Conservation (phyloP, 1,140 invertebrate species). For the Halyomorpha halys region DNA sequence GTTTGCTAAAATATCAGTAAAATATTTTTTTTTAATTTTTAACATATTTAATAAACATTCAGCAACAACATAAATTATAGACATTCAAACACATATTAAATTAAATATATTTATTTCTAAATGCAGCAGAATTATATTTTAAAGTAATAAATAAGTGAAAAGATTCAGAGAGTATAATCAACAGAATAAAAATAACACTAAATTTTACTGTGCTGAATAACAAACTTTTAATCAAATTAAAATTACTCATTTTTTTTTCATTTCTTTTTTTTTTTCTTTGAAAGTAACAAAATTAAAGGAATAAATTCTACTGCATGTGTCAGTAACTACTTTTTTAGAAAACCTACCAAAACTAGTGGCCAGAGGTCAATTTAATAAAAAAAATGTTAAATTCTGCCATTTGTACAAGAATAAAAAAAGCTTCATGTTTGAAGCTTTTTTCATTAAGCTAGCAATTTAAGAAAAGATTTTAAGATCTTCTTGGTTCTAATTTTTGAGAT, state of each 20-base stretch:
- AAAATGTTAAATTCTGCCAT: background rate
- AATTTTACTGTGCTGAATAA: background rate
- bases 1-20: too few relatives aligned
- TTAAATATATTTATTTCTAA: too few relatives aligned
- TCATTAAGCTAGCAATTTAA: background rate
- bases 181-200: too few relatives aligned
- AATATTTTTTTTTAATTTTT: too few relatives aligned
- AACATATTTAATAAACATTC: too few relatives aligned
- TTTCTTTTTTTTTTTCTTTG: background rate
- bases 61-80: too few relatives aligned
- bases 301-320: background rate
- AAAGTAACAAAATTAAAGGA: background rate
- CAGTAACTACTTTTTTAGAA: background rate
- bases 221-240: background rate
- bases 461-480: conserved; percentile 36
- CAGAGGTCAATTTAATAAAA: background rate
- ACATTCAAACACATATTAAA: too few relatives aligned
- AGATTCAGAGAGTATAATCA: too few relatives aligned
- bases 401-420: background rate
- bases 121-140: too few relatives aligned
- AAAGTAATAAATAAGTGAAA: too few relatives aligned
- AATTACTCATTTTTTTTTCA: background rate
- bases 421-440: background rate
- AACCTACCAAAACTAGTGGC: background rate
- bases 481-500: conserved; percentile 57